Base-by-base conservation (phyloP, 2,888 invertebrate species). In the Nemotelus pantherinus region DNA sequence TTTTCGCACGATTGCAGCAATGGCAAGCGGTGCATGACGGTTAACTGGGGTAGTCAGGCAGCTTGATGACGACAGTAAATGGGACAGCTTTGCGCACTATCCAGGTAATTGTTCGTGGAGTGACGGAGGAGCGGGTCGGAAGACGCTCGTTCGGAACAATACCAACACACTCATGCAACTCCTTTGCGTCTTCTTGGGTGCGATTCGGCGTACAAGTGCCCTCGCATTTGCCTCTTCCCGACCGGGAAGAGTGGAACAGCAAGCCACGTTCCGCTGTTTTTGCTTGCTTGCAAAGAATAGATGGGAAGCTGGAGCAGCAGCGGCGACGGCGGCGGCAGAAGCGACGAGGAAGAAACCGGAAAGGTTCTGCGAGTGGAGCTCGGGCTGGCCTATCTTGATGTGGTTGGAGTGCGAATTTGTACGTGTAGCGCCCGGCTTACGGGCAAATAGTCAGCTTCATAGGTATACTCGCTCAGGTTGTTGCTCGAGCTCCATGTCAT, bases 401-500 rank as follows among this genome's bases (percentile, higher is more conserved):
- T n/a, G 9, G 58, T 58, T 65, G 72, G 58, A 72, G 60, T 72
- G 58, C 7, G 43, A 6, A 72, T 60, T 72, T 47, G 50, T 50
- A 68, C 68, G 50, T 68, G 68, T 65, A 25, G 45, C 2, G 41
- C 6, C 41, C 10, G 3, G 43, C 63, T 39, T 68, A 68, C 25
- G 39, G 68, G 50, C 50, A 71, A 44, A 53, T 65, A 45, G 65
- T 7, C n/a, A 50, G 25, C 25, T 25, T 25, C 25, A 25, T 25
- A 25, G 50, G 9, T 53, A 70, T 41, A 53, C 53, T 43, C 25
- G 9, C 53, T 55, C 55, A 70, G 70, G 70, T 70, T 53, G 70
- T 63, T 74, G 74, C 74, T 74, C 60, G 48, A 74, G 72, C 47
- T 63, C 65, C n/a, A 50, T 63, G 63, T 63, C 74, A 25, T 25